Base-by-base conservation (phyloP, 2,113 vertebrate genomes). In the Hydrolagus affinis region DNA sequence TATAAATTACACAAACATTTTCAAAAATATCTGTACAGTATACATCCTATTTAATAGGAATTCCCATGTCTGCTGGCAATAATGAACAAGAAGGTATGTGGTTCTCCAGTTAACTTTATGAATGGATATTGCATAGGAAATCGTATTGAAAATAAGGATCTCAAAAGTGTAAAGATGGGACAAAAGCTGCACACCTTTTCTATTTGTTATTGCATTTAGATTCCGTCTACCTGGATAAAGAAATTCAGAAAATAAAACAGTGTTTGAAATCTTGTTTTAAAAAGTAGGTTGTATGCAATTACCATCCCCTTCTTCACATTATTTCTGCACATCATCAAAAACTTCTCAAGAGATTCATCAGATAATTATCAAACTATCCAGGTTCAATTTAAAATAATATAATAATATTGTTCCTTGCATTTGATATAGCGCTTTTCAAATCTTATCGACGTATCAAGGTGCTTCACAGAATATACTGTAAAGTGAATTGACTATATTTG, bases 11-110 rank as follows among this genome's bases (percentile, higher is more conserved):
- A 83, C 60, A 66, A 68, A 64, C 64, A 83, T 83, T 83, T 83
- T 68, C 60, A 83, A 83, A 83, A 83, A 66, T 83, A 83, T 83
- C 64, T 83, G 78, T 83, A 83, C 78, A 83, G 78, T 83, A 83
- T 83, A 83, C 78, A 83, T 80, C 30, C 60, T 83, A 83, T 83
- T 62, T 83, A 83, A 83, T 83, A 83, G 78, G 62, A 83, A 32
- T 68, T 66, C 25, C 12, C 21, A 66, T 83, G 62, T 83, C 78
- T 68, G 62, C 78, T 83, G 78, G 78, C 62, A 68, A 83, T 83
- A 83, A 83, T 62, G 66, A 83, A 83, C 78, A 83, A 68, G 62
- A 83, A 83, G 62, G 78, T 68, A 68, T 83, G 62, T 66, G 17
- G 78, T 28, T 83, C 17, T 83, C 78, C 28, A 32, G 11, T 83